phyloP scores from a whole-genome alignment of 2,113 vertebrate genomes.

The Ifrita kowaldi region DNA sequence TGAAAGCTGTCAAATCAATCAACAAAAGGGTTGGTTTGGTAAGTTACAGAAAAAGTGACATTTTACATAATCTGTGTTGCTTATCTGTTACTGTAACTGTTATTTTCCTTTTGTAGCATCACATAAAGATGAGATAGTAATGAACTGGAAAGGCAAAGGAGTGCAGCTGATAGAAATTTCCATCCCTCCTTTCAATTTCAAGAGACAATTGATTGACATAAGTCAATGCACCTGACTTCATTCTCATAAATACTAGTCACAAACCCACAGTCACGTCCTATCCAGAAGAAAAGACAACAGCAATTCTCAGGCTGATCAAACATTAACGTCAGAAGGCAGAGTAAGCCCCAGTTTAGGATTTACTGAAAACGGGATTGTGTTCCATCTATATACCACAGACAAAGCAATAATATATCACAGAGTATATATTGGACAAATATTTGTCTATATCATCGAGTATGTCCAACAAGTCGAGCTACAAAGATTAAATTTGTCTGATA shows the following conservation, averaged over 20 bases:
- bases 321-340: background rate
- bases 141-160: conserved; percentile 4
- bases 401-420: background rate
- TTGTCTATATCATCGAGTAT: accelerated
- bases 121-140: background rate
- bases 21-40: background rate
- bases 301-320: background rate
- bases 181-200: background rate
- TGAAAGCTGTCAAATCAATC: conserved; percentile 41
- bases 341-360: background rate
- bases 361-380: background rate
- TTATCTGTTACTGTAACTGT: conserved; percentile 35
- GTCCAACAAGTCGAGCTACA: background rate
- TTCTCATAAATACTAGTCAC: background rate
- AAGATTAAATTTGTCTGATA: background rate
- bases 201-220: background rate
- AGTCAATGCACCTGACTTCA: background rate
- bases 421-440: background rate
- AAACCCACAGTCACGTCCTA: background rate
- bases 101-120: conserved; percentile 1
- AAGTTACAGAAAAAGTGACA: conserved; percentile 42
- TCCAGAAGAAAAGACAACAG: background rate
- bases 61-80: conserved; percentile 42
- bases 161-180: background rate
- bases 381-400: background rate